A percentile compares a stretch with the other conserved stretches of the same genome.
Conservation (phyloP, 2,113 vertebrate genomes). For the Centropus bengalensis region DNA sequence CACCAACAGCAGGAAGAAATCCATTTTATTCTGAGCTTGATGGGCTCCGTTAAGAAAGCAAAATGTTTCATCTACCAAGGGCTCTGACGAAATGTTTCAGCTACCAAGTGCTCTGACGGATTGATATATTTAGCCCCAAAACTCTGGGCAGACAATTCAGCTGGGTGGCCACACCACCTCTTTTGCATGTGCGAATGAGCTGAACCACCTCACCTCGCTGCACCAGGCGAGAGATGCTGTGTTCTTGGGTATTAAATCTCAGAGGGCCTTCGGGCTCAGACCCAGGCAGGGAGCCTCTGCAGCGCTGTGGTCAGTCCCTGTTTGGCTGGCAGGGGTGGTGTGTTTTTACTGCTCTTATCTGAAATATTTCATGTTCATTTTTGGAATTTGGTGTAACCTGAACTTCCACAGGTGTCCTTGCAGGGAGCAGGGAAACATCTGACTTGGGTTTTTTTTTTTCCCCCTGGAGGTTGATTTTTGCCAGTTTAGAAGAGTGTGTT, state of each 20-base stretch:
- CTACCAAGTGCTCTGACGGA: not conserved
- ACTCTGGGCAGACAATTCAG: constrained; percentile 31
- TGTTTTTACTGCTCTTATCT: constrained; percentile 50
- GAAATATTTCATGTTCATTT: not conserved
- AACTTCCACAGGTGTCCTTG: not conserved
- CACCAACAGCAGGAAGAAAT: not conserved
- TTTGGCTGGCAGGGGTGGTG: not conserved
- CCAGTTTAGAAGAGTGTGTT: constrained; percentile 25
- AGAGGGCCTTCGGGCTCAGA: not conserved
- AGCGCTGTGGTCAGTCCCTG: not conserved
- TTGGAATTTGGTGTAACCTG: constrained; percentile 3
- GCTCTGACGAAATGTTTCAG: not conserved
- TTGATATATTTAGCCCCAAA: constrained; percentile 9
- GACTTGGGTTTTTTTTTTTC: not conserved
- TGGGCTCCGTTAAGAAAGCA: not conserved
- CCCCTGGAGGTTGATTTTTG: not conserved
- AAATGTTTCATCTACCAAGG: not conserved
- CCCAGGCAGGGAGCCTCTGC: not conserved
- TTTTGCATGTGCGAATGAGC: not conserved
- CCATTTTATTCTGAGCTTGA: not conserved
- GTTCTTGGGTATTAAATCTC: not conserved
- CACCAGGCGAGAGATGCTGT: not conserved
- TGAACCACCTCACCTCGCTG: not conserved
- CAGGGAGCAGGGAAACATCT: not conserved
- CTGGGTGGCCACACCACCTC: not conserved